A percentile compares a stretch with the other conserved stretches of the same genome.
phyloP scores from a whole-genome alignment of 2,888 invertebrate species.

The Coelinius sp. region DNA sequence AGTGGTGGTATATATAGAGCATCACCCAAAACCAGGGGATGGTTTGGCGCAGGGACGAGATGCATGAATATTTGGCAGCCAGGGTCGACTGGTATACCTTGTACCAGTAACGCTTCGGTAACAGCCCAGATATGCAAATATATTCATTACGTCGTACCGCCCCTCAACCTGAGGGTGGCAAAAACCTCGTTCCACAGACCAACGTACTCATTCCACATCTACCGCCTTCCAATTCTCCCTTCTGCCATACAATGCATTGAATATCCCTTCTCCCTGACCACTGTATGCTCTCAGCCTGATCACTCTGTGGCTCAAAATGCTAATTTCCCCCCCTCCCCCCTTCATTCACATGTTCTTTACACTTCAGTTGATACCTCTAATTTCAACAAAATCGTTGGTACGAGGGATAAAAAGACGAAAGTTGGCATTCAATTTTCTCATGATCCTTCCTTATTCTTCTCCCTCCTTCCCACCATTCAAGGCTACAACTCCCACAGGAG shows the following conservation, averaged over 20 bases:
- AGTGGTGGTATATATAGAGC: slow-evolving; percentile 8
- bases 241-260: slow-evolving; percentile 23
- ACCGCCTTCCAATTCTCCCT: slow-evolving; percentile 11
- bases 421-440: not conserved
- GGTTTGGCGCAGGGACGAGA: slow-evolving; percentile 61
- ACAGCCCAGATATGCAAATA: slow-evolving; percentile 69
- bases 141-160: slow-evolving; percentile 67
- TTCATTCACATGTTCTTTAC: not conserved
- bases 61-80: slow-evolving; percentile 69
- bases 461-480: not conserved
- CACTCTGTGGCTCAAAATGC: slow-evolving; percentile 19
- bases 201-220: slow-evolving; percentile 27
- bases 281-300: slow-evolving; percentile 6
- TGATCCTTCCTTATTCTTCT: not conserved
- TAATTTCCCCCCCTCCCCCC: not conserved
- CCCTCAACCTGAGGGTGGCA: slow-evolving; percentile 47
- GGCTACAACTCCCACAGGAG: not conserved
- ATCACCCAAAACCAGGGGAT: slow-evolving; percentile 39
- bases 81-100: slow-evolving; percentile 58
- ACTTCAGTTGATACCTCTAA: slow-evolving; percentile 6
- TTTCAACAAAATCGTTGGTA: not conserved
- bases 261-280: slow-evolving; percentile 10
- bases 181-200: slow-evolving; percentile 48
- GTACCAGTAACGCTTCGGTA: slow-evolving; percentile 65
- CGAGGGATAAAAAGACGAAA: not conserved